phyloP scores from a whole-genome alignment of 2,888 invertebrate genomes.

The Sarcophaga subvicina region DNA sequence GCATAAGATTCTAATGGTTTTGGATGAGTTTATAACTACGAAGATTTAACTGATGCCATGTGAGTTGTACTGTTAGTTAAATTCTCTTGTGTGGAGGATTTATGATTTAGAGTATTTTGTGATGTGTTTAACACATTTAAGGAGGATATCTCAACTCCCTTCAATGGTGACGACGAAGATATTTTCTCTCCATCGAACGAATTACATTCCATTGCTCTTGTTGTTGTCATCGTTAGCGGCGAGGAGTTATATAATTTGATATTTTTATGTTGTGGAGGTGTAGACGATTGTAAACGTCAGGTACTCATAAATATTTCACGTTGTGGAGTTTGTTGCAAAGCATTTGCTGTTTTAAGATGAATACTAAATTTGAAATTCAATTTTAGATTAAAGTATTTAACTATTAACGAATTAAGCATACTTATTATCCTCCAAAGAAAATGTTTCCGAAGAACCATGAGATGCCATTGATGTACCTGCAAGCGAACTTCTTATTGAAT shows the following conservation, averaged over 20 bases:
- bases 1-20: constrained; percentile 35
- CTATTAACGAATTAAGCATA: constrained; percentile 69
- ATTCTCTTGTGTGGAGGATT: neutral
- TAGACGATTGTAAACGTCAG: constrained; percentile 77
- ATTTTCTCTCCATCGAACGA: constrained; percentile 50
- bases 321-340: constrained; percentile 79
- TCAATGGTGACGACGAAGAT: neutral
- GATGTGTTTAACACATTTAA: constrained; percentile 39
- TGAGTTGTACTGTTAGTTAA: constrained; percentile 25
- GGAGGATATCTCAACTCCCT: constrained; percentile 24
- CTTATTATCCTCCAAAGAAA: constrained; percentile 81
- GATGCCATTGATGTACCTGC: constrained; percentile 82
- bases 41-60: constrained; percentile 31
- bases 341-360: constrained; percentile 80
- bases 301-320: constrained; percentile 77
- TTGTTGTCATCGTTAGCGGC: constrained; percentile 32
- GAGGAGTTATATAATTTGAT: constrained; percentile 50
- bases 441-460: constrained; percentile 81
- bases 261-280: constrained; percentile 66
- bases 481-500: constrained; percentile 82
- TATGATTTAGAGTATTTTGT: constrained; percentile 1
- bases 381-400: neutral
- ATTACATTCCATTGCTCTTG: constrained; percentile 59
- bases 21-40: constrained; percentile 33
- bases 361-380: constrained; percentile 72